These are phyloP conservation scores for Apis dorsata DNA, from an alignment of 1,140 invertebrate genomes.

Conservation along the genomic window DNA sequence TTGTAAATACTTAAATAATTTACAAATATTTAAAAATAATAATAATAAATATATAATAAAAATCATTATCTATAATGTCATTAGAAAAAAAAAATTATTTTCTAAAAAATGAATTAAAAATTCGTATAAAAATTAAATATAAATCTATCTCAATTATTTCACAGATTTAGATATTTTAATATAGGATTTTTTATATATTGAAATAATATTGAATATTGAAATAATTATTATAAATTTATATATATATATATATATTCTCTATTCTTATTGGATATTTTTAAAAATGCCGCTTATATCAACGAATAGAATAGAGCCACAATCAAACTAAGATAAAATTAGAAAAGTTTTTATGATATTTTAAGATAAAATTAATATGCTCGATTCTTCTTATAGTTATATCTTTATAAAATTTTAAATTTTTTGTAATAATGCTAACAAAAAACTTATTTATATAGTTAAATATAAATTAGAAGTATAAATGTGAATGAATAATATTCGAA, in stretches of 20 bases:
- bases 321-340: no score
- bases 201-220: no score
- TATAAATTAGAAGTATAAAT: not conserved
- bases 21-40: no score
- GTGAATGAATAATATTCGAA: slow-evolving; percentile 7
- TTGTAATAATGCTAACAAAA: not conserved
- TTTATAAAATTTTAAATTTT: not conserved
- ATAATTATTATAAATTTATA: not conserved
- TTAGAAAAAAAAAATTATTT: no score
- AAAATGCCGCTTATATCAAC: not conserved
- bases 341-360: not conserved
- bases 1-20: not conserved
- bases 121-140: not conserved
- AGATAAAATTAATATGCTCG: not conserved
- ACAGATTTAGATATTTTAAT: not conserved
- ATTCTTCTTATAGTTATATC: not conserved
- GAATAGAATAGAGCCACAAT: not conserved
- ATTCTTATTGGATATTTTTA: not conserved
- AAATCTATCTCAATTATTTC: not conserved
- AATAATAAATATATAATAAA: not conserved
- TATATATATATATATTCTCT: not conserved
- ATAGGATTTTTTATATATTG: no score
- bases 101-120: no score
- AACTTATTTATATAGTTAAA: not conserved
- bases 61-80: not conserved